Conservation (phyloP, 2,888 invertebrate species). For the Cheilosia vernalis region DNA sequence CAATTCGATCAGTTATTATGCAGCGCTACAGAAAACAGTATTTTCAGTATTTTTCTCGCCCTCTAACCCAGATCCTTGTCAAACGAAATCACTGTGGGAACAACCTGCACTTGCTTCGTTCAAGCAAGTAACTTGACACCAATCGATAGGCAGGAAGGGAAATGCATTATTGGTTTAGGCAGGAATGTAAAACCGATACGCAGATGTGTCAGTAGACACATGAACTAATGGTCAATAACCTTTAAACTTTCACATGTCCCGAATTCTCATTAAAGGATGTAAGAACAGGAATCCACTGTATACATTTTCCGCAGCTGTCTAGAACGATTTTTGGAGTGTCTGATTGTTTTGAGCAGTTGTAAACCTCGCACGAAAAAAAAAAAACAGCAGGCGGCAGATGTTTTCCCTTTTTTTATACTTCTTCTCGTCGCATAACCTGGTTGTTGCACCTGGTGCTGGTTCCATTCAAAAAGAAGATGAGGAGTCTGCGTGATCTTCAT, state of each 20-base stretch:
- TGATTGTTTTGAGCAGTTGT: conserved; percentile 60
- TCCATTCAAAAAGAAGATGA: conserved; percentile 62
- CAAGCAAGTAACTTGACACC: conserved; percentile 45
- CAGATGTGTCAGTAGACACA: conserved; percentile 61
- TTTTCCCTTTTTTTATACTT: conserved; percentile 41
- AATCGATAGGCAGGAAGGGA: conserved; percentile 54
- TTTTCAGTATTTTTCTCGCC: conserved; percentile 25
- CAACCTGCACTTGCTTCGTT: conserved; percentile 53
- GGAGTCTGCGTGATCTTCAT: conserved; percentile 57
- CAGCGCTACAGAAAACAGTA: conserved; percentile 5
- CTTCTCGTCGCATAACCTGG: conserved; percentile 63
- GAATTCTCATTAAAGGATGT: conserved; percentile 6
- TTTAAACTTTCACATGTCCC: conserved; percentile 65
- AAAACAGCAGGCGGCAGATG: conserved; percentile 68
- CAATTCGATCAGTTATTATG: conserved; percentile 22
- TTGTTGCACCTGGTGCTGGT: conserved; percentile 74
- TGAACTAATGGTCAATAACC: conserved; percentile 68
- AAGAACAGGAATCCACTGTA: conserved; percentile 1
- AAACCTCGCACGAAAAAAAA: conserved; percentile 42
- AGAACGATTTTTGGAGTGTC: conserved; percentile 51
- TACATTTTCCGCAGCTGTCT: conserved; percentile 62
- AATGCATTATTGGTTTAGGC: conserved; percentile 60
- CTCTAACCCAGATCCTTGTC: conserved; percentile 52
- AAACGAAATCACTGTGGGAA: conserved; percentile 51
- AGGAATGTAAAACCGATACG: conserved; percentile 9